Percentiles rank a stretch among this genome's conserved stretches.
Evolutionary conservation across 2,113 vertebrate species (phyloP).

Genomic region (Corythaixoides concolor): DNA sequence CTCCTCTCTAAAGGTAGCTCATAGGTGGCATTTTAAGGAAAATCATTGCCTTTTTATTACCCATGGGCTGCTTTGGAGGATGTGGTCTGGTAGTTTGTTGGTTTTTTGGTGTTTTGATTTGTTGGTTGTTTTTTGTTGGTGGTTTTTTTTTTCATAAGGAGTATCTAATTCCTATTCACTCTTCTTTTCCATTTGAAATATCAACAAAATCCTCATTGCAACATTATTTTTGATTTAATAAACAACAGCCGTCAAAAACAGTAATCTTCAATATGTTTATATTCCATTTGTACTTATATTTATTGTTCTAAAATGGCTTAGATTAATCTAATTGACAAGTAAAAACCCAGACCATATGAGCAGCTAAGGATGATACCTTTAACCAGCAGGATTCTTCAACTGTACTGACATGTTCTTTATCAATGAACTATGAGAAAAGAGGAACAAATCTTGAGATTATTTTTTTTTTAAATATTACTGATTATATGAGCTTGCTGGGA

Average conservation of each 20-base stretch:
- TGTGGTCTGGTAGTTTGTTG: background rate
- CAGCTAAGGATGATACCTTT: slow-evolving; percentile 57
- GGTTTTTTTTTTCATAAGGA: background rate
- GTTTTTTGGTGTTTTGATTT: background rate
- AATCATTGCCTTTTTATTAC: background rate
- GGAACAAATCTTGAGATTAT: background rate
- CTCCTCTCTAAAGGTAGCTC: slow-evolving; percentile 65
- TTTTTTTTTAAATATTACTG: background rate
- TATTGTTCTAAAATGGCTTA: slow-evolving; percentile 59
- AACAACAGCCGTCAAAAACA: slow-evolving; percentile 4
- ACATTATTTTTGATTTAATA: slow-evolving; percentile 43
- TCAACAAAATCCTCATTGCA: background rate
- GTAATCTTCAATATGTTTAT: slow-evolving; percentile 53
- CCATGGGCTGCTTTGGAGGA: background rate
- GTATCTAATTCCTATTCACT: background rate
- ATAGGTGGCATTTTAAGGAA: slow-evolving; percentile 27
- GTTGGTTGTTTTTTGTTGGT: too few species aligned
- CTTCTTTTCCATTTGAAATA: slow-evolving; percentile 24
- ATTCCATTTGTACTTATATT: slow-evolving; percentile 62
- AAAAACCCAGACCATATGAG: slow-evolving; percentile 43
- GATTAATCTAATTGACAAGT: slow-evolving; percentile 59
- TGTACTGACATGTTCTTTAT: background rate
- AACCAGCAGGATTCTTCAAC: slow-evolving; percentile 42
- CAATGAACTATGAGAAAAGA: background rate
- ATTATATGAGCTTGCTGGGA: background rate